Evolutionary conservation across 2,888 invertebrate genomes (phyloP).

Genomic region (Cecidostiba fungosa): DNA sequence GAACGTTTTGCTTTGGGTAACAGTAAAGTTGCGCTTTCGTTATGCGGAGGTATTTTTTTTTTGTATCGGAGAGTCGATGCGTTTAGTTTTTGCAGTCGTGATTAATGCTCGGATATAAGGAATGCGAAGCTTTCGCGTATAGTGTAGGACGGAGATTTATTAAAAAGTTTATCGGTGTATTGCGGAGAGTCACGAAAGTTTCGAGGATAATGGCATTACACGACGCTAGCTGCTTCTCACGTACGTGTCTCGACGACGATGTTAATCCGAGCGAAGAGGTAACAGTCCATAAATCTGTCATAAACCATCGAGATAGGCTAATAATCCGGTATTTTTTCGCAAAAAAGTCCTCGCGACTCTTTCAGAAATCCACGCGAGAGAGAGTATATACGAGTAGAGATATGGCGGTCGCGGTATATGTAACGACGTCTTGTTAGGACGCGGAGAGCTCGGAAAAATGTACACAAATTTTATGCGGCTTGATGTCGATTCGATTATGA

Average conservation of each 20-base stretch:
- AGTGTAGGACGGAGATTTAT: background rate
- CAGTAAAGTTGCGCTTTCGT: slow-evolving; percentile 63
- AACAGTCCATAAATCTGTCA: slow-evolving; percentile 60
- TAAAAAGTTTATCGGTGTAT: background rate
- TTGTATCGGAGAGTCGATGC: slow-evolving; percentile 16
- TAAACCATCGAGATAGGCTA: slow-evolving; percentile 54
- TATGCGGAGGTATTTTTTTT: slow-evolving; percentile 16
- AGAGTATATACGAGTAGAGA: background rate
- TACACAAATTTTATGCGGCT: slow-evolving; percentile 23
- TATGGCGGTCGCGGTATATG: background rate
- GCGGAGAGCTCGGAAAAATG: background rate
- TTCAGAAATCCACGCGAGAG: background rate
- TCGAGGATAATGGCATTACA: background rate
- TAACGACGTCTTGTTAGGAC: slow-evolving; percentile 6
- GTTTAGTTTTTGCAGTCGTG: slow-evolving; percentile 26
- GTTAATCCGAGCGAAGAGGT: slow-evolving; percentile 66
- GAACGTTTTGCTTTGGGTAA: slow-evolving; percentile 57
- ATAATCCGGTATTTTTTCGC: slow-evolving; percentile 41
- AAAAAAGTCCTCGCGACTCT: background rate
- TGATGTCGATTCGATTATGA: slow-evolving; percentile 5
- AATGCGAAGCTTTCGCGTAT: background rate
- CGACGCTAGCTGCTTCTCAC: slow-evolving; percentile 41
- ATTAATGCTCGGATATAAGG: slow-evolving; percentile 8
- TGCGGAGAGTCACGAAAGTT: slow-evolving; percentile 50
- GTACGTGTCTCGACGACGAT: slow-evolving; percentile 52